phyloP scores from a whole-genome alignment of 2,113 vertebrate species.

The Stomatorhinus ivindoensis region DNA sequence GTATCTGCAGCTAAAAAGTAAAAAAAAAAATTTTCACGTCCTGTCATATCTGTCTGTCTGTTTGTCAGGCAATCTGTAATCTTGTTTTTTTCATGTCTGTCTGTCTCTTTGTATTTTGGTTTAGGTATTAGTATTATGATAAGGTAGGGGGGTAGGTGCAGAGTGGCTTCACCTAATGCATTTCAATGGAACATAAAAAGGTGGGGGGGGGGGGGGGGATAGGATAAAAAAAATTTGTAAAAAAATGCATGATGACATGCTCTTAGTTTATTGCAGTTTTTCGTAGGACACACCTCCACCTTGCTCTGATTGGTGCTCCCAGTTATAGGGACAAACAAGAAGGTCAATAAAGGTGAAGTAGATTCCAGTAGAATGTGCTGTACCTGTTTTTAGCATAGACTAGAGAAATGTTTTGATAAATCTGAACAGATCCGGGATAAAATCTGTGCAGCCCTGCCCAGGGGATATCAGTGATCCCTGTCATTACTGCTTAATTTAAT shows the following conservation, averaged over 20 bases:
- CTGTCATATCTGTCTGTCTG: neutral
- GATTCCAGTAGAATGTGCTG: neutral
- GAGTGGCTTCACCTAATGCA: neutral
- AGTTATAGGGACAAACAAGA: neutral
- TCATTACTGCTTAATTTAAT: constrained; percentile 6
- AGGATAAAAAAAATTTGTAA: neutral
- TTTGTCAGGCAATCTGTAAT: neutral
- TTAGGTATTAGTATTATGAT: neutral
- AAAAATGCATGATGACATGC: neutral
- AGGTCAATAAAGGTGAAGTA: neutral
- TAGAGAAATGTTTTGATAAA: neutral
- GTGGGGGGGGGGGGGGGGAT: neutral
- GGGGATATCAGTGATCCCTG: neutral
- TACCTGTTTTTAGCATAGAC: neutral
- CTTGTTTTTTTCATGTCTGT: neutral
- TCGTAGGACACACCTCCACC: neutral
- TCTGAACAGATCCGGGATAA: neutral
- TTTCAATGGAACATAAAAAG: neutral
- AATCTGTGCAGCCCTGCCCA: neutral
- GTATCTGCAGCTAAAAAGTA: too few species aligned
- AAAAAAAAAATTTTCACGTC: too few species aligned
- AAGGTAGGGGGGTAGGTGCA: neutral
- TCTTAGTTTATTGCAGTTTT: neutral
- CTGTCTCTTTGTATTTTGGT: neutral
- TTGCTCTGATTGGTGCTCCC: neutral